Conservation (phyloP, 2,113 vertebrate genomes). For the Dolichotis patagonum region DNA sequence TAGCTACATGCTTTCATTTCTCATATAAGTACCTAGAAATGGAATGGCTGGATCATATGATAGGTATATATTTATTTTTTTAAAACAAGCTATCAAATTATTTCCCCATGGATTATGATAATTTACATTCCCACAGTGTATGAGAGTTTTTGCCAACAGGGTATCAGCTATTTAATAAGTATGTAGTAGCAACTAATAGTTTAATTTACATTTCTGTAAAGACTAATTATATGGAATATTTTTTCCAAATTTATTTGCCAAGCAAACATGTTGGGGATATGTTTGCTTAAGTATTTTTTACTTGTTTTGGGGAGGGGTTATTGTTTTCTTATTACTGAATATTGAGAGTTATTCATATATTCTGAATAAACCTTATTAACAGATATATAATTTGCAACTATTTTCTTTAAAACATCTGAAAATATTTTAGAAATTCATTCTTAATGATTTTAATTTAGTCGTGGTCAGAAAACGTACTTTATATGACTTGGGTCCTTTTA, state of each 20-base stretch:
- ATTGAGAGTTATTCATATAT: neutral
- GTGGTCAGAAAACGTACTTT: neutral
- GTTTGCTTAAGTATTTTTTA: neutral
- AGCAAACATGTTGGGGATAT: too few species aligned
- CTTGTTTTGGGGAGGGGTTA: neutral
- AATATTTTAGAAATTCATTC: neutral
- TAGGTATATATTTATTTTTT: neutral
- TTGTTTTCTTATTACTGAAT: neutral
- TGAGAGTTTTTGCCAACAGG: neutral
- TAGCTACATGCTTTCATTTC: neutral
- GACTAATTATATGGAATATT: neutral
- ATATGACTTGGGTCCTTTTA: neutral
- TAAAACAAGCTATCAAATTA: neutral
- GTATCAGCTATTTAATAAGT: neutral
- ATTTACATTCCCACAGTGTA: neutral
- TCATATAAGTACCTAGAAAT: neutral
- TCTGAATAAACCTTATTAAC: neutral
- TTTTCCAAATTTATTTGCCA: neutral
- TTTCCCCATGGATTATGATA: neutral
- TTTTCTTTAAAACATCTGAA: neutral
- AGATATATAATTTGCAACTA: neutral
- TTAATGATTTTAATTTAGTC: slow-evolving; percentile 21
- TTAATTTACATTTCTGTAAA: neutral
- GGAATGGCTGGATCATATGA: neutral
- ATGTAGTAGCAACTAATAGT: neutral